Conservation (phyloP, 2,113 vertebrate species). For the Crotalus horridus region DNA sequence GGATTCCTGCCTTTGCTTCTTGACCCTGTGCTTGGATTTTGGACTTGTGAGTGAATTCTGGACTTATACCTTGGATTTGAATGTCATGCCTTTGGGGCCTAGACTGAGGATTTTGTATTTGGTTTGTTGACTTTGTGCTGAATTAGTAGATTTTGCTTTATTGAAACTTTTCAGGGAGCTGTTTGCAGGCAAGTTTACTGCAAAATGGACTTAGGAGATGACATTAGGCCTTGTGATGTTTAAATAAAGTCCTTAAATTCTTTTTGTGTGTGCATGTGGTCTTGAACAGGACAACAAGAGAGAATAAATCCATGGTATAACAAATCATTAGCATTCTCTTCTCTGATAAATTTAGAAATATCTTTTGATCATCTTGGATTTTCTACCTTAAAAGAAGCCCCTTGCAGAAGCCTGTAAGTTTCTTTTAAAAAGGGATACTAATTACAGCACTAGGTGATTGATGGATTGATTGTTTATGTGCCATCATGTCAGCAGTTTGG, state of each 20-base stretch:
- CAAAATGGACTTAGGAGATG: too few species aligned
- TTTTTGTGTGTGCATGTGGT: too few species aligned
- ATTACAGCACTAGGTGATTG: neutral
- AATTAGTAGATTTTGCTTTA: neutral
- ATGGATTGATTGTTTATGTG: neutral
- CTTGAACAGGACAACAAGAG: neutral
- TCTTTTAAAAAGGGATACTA: neutral
- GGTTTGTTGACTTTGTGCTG: neutral
- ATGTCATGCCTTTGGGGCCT: neutral
- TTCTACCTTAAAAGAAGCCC: neutral
- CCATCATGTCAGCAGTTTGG: neutral
- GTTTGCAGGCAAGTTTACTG: too few species aligned
- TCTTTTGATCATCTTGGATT: neutral
- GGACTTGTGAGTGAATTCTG: neutral
- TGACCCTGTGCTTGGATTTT: neutral
- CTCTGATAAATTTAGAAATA: neutral
- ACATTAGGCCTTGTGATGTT: too few species aligned
- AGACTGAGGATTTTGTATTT: neutral
- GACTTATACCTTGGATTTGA: neutral
- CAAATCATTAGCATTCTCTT: neutral
- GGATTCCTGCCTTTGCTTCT: neutral
- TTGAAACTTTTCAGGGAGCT: neutral
- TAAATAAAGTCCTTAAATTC: too few species aligned
- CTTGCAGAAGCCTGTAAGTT: neutral
- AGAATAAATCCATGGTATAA: neutral